These are phyloP conservation scores for Belgica antarctica DNA, from an alignment of 2,888 invertebrate species.

Conservation along the genomic window DNA sequence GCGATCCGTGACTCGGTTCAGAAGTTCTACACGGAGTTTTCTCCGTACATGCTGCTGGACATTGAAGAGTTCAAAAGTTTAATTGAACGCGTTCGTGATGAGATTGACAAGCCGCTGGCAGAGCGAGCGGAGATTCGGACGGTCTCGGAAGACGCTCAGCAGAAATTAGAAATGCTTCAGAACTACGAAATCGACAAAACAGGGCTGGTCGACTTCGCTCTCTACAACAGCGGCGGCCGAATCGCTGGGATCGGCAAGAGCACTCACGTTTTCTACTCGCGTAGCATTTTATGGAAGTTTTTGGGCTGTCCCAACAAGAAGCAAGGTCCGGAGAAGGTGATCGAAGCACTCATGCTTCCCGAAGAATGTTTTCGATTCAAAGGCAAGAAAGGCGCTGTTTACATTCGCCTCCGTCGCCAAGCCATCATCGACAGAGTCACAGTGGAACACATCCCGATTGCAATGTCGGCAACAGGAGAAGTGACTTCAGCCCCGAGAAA, in stretches of 20 bases:
- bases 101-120: neutral
- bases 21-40: neutral
- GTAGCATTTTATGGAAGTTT: constrained; percentile 3
- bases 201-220: neutral
- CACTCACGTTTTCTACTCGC: neutral
- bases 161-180: neutral
- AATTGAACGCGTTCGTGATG: neutral
- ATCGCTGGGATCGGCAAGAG: neutral
- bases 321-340: neutral
- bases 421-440: neutral
- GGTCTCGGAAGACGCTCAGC: neutral
- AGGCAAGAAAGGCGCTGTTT: neutral
- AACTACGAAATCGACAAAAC: neutral
- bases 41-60: neutral
- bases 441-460: too few species aligned
- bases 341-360: neutral
- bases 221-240: neutral
- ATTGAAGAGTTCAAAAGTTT: neutral
- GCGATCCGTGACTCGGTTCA: neutral
- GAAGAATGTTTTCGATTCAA: neutral
- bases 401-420: neutral
- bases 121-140: neutral
- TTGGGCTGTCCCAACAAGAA: neutral
- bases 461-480: neutral
- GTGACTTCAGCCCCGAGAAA: neutral